Base-by-base conservation (phyloP, 2,113 vertebrate species). In the Neotoma lepida region DNA sequence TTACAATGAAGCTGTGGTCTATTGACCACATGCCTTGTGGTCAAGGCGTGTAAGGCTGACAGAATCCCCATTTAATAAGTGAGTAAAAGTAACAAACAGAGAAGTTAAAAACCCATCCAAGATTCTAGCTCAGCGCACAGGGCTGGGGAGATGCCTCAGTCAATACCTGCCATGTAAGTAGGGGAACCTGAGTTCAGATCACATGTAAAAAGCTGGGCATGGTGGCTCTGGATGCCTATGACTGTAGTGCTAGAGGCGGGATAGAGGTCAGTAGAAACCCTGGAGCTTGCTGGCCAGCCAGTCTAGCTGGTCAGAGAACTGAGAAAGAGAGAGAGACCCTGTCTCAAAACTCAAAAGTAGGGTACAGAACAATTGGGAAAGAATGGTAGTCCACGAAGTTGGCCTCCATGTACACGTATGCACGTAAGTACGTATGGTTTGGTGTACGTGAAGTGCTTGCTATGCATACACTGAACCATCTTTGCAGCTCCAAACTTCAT, bases 81-180 rank as follows among this genome's bases (percentile, higher is more conserved):
- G 39, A 88, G 82, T 56, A 68, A 90, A 85, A 64, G 22, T 63
- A 56, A 95, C 77, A 94, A 92, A 68, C 24, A 61, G 8, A 74
- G n/a, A 61, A 51, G 30, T 71, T 51, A 49, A 30, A 30, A 1
- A 66, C 12, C 12, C 30, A 22, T 49, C 49, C 30, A 12, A 51
- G 35, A 63, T 8, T 35, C 46, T 12, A 78, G 49, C 49, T 78
- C 49, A 5, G 1, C 30, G 54, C 76, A 35, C 33, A 35, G 76
- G 33, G 33, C 76, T 78, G 18, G 18, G 76, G 49, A 78, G 20
- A 54, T 78, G 46, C 18, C 30, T 54, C 17, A 78, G 49, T 54
- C 1, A 12, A 46, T 35, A 51, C 46, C 49, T 51, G 46, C 46
- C 76, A 9, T 51, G 73, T 30, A 46, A 28, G 73, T 2, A 76